Evolutionary conservation across 2,797 vertebrate species (phyloP).

Genomic region (Synanceia verrucosa): DNA sequence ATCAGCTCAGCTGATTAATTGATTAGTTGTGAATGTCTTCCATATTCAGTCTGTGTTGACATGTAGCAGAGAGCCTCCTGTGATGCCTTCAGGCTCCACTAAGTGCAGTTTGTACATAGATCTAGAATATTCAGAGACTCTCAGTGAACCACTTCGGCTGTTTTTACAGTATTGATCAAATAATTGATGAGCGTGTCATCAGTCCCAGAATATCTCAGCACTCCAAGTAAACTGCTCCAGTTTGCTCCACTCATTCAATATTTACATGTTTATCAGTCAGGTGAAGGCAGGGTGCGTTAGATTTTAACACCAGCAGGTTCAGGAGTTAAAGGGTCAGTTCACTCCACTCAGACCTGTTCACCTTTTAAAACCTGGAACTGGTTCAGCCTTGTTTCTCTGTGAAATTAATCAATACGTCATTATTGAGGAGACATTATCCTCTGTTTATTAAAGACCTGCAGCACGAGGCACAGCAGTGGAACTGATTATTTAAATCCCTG

Average conservation of each 20-base stretch:
- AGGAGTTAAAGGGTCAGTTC: too few relatives aligned
- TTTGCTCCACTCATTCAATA: slow-evolving; percentile 13
- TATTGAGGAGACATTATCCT: too few relatives aligned
- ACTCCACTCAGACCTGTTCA: too few relatives aligned
- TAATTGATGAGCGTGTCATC: neutral
- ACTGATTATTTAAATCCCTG: too few relatives aligned
- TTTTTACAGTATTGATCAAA: slow-evolving; percentile 44
- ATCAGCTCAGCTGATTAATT: too few relatives aligned
- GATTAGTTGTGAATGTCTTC: too few relatives aligned
- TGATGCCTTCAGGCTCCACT: neutral
- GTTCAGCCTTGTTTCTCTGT: too few relatives aligned
- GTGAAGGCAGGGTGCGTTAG: neutral
- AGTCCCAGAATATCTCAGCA: slow-evolving; percentile 19
- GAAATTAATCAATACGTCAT: too few relatives aligned
- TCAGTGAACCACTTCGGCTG: too few relatives aligned
- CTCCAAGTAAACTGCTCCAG: slow-evolving; percentile 5
- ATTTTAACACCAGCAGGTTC: slow-evolving; percentile 8
- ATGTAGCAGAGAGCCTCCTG: neutral
- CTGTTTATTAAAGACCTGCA: too few relatives aligned
- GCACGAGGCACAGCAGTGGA: too few relatives aligned
- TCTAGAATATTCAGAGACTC: slow-evolving; percentile 14
- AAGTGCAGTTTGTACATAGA: neutral
- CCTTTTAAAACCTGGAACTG: too few relatives aligned
- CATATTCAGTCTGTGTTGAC: neutral
- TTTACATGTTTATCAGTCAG: slow-evolving; percentile 16